phyloP scores from a whole-genome alignment of 2,888 invertebrate genomes.

The Autographa pulchrina region DNA sequence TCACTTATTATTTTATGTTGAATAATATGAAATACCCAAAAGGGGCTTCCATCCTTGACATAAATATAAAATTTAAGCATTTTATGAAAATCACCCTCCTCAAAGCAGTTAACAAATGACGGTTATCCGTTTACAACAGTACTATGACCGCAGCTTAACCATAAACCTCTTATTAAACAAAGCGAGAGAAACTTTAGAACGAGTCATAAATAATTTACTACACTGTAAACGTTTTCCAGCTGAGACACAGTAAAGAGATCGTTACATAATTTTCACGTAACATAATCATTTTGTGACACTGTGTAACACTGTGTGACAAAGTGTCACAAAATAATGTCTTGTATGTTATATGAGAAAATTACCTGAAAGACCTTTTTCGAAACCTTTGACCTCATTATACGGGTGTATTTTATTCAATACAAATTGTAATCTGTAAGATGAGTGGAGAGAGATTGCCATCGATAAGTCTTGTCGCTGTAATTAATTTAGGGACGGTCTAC shows the following conservation, averaged over 20 bases:
- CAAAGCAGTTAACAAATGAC: constrained; percentile 28
- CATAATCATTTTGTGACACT: constrained; percentile 19
- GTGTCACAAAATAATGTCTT: constrained; percentile 8
- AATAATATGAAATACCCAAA: background rate
- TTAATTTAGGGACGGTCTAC: constrained; percentile 61
- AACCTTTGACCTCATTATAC: constrained; percentile 74
- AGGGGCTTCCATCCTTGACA: background rate
- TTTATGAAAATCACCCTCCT: constrained; percentile 25
- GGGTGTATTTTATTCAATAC: constrained; percentile 59
- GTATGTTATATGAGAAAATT: constrained; percentile 32
- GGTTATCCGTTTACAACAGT: constrained; percentile 39
- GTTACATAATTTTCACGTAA: constrained; percentile 17
- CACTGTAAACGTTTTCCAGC: constrained; percentile 43
- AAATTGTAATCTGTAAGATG: constrained; percentile 61
- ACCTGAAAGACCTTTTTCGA: constrained; percentile 63
- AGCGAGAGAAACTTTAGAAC: constrained; percentile 56
- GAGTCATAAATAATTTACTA: constrained; percentile 54
- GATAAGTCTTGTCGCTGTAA: constrained; percentile 61
- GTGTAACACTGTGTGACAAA: constrained; percentile 7
- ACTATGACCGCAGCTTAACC: constrained; percentile 46
- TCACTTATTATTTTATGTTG: too few relatives aligned
- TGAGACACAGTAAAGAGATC: constrained; percentile 32
- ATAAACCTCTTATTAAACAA: constrained; percentile 53
- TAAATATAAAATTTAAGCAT: constrained; percentile 3
- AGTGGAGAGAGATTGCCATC: constrained; percentile 60